Evolutionary conservation across 2,113 vertebrate species (phyloP), one percentile per base, ranked within the genome.

Genomic region (Toxotes chatareus): DNA sequence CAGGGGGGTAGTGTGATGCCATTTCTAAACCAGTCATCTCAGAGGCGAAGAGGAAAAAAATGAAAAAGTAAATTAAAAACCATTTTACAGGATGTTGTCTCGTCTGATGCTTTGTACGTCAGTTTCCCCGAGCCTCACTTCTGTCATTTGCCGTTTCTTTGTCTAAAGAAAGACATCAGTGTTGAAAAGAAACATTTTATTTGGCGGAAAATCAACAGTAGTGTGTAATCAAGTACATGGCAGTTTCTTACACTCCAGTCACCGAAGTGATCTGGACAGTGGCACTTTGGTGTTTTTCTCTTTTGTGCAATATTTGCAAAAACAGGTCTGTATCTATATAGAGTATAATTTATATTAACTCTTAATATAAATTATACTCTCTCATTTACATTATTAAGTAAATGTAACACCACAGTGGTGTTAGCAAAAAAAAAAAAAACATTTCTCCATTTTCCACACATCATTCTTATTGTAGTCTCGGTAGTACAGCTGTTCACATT

Each of bases 11-110:
- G 84, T 49, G 46, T 59, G 82, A 82, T 79, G 81, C 76, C 89
- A 93, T 93, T 94, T 93, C 84, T 90, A 86, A 87, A 90, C 79
- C 78, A 80, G 82, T 94, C 93, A 94, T 94, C 87, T 93, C 90
- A 86, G 87, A 92, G 86, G 85, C 89, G 86, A 90, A 73, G 80
- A 83, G 71, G 83, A 83, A 49, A 90, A 87, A 89, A 70, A 66
- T 21, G 16, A 61, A 86, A 87, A 90, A 70, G 60, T 91, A 93
- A 93, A 94, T 94, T 90, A 95, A 95, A 94, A 94, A 93, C 81
- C 92, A 93, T 95, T 96, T 96, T 95, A 95, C 95, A 96, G 68
- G 85, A 95, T 75, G 31, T 62, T 71, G 56, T 73, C 79, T 76
- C 40, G 61, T 90, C 55, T 84, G 80, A 21, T 76, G 67, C 34